Base-by-base conservation (phyloP, 1,140 invertebrate genomes). In the Aphidius gifuensis region DNA sequence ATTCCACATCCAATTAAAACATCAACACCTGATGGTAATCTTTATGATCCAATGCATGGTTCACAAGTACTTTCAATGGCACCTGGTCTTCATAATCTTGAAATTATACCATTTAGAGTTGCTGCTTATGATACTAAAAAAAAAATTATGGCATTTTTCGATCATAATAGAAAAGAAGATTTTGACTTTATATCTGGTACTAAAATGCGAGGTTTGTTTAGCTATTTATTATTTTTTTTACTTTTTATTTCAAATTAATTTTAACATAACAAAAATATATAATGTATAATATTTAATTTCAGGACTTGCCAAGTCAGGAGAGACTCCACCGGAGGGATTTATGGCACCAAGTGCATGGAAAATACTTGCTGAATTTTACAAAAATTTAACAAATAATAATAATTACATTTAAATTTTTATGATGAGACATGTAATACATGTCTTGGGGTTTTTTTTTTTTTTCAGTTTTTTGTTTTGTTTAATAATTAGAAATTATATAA, bases 171-270 rank as follows among this genome's bases (percentile, higher is more conserved):
- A 39, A 91, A 92, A 70, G 88, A 94, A 32, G 96, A 99, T 71
- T 99, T 97, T 80, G 89, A 94, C 53, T 99, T 99, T 72, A 99
- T 99, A 68, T 99, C 96, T 1, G 97, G 97, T 23, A 99, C 97
- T 1, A 92, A 90, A 79, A 99, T 99, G 96, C 83, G 98, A 78
- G 87, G 89, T 87, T 32, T 32, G 23, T 32, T 32, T 32, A 32
- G 1, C 1, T 3, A 32, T 32, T 32, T 32, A 32, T 32, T 32
- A 32, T 32, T 32, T 3, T 32, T 32, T 32, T 32, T 16, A 16
- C 16, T 16, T 16, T 16, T 16, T 16, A 16, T 16, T 16, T 16
- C 1, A 32, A 32, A 32, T 32, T 32, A 32, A 32, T 32, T 32
- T 32, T 3, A 32, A 32, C 4, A 3, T 32, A 32, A 32, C 23